Percentiles rank a stretch among this genome's conserved stretches.
Conservation (phyloP, 2,888 invertebrate genomes). For the Cataglyphis cursor region DNA sequence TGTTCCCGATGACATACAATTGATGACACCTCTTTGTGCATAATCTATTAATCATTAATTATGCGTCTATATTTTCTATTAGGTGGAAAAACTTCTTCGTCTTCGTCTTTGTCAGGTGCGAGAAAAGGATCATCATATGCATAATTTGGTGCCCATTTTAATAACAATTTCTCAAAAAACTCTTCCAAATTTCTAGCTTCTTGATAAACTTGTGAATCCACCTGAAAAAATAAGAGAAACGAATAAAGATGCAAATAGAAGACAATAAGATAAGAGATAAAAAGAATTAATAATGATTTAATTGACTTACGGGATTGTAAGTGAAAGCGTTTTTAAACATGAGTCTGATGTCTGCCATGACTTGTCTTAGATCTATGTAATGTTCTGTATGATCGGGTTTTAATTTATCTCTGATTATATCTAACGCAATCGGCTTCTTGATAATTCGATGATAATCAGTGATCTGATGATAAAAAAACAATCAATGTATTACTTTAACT, state of each 20-base stretch:
- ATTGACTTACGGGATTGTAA: slow-evolving; percentile 93
- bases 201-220: slow-evolving; percentile 92
- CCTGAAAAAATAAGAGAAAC: slow-evolving; percentile 87
- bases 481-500: slow-evolving; percentile 21
- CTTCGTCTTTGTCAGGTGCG: slow-evolving; percentile 86
- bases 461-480: slow-evolving; percentile 87
- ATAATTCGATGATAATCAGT: slow-evolving; percentile 91
- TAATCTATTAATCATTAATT: slow-evolving; percentile 85
- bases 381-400: slow-evolving; percentile 91
- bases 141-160: slow-evolving; percentile 94
- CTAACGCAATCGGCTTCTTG: slow-evolving; percentile 94
- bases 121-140: slow-evolving; percentile 88
- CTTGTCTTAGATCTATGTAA: slow-evolving; percentile 92
- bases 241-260: background rate
- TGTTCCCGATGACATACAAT: background rate
- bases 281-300: slow-evolving; percentile 18
- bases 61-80: slow-evolving; percentile 88
- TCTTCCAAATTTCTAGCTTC: slow-evolving; percentile 94
- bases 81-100: slow-evolving; percentile 87
- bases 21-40: background rate
- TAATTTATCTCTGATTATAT: slow-evolving; percentile 93
- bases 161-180: slow-evolving; percentile 94
- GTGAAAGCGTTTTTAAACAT: slow-evolving; percentile 96
- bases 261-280: background rate
- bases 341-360: slow-evolving; percentile 93